These are phyloP conservation scores for Argyresthia goedartella DNA, from an alignment of 2,888 invertebrate genomes.

Conservation along the genomic window DNA sequence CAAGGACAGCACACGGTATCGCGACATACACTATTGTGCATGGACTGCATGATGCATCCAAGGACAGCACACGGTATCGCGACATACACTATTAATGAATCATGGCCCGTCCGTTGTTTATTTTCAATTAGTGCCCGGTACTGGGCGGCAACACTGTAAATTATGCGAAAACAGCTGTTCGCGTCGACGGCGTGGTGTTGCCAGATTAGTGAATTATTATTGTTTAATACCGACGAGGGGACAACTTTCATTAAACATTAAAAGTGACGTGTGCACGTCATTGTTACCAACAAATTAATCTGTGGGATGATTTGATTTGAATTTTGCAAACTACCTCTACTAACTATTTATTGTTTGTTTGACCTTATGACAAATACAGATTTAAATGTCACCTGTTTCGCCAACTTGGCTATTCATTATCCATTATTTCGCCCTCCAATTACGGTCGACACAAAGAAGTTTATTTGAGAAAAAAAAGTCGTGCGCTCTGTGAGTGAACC, in stretches of 20 bases:
- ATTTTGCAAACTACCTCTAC: no score
- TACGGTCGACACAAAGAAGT: background rate
- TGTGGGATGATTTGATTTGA: no score
- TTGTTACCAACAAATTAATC: no score
- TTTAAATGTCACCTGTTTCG: no score
- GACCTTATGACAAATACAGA: no score
- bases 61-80: background rate
- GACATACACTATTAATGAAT: conserved; percentile 28
- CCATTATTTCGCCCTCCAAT: background rate
- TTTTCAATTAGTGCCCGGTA: conserved; percentile 47
- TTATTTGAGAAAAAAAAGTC: background rate
- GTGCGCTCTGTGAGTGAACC: background rate
- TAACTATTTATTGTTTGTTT: no score
- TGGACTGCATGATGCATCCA: no score
- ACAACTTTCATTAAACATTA: background rate
- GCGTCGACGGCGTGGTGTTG: conserved; percentile 19
- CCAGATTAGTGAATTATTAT: conserved; percentile 37
- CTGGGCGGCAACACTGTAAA: conserved; percentile 15
- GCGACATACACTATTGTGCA: conserved; percentile 17
- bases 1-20: background rate
- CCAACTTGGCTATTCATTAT: no score
- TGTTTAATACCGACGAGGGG: conserved; percentile 7
- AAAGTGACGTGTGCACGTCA: background rate
- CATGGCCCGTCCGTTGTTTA: conserved; percentile 41
- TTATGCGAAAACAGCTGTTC: conserved; percentile 33